Percentiles rank a stretch among this genome's conserved stretches.
Evolutionary conservation across 2,113 vertebrate genomes (phyloP).

Genomic region (Pseudorhombus dupliciocellatus): DNA sequence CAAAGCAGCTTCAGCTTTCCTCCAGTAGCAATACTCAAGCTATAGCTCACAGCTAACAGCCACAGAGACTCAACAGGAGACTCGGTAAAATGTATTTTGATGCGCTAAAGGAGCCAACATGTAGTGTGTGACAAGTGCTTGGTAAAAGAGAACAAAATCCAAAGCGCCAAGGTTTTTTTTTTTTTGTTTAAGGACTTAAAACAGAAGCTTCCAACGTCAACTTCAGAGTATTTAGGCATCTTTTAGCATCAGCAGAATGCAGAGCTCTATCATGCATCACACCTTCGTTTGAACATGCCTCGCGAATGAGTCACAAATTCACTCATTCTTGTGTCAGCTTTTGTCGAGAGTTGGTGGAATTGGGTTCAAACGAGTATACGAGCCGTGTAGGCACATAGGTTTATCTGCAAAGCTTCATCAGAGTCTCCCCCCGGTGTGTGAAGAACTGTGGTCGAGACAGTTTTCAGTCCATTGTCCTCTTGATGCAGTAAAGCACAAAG

Average conservation of each 20-base stretch:
- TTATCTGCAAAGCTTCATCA: slow-evolving; percentile 68
- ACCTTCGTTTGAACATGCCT: slow-evolving; percentile 50
- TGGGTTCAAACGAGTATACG: slow-evolving; percentile 48
- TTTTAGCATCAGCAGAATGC: slow-evolving; percentile 48
- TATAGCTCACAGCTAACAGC: slow-evolving; percentile 5
- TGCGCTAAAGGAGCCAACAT: slow-evolving; percentile 16
- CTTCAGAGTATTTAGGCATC: slow-evolving; percentile 52
- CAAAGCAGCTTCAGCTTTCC: slow-evolving; percentile 28
- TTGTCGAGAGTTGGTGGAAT: slow-evolving; percentile 33
- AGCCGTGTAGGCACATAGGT: slow-evolving; percentile 75
- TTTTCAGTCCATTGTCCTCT: slow-evolving; percentile 21
- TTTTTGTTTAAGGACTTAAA: slow-evolving; percentile 37
- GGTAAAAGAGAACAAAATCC: slow-evolving; percentile 30
- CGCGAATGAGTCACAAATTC: slow-evolving; percentile 8
- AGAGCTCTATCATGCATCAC: slow-evolving; percentile 56
- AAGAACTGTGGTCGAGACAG: slow-evolving; percentile 32
- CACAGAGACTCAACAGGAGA: too few relatives aligned
- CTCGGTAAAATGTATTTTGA: slow-evolving; percentile 12
- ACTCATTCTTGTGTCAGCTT: background rate
- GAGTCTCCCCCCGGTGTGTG: slow-evolving; percentile 28
- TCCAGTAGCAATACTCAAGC: slow-evolving; percentile 6
- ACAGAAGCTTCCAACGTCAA: slow-evolving; percentile 40
- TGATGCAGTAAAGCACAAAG: slow-evolving; percentile 12
- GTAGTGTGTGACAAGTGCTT: slow-evolving; percentile 46
- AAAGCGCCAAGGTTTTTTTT: slow-evolving; percentile 20